Evolutionary conservation across 2,888 invertebrate genomes (phyloP).

Genomic region (Diloba caeruleocephala): DNA sequence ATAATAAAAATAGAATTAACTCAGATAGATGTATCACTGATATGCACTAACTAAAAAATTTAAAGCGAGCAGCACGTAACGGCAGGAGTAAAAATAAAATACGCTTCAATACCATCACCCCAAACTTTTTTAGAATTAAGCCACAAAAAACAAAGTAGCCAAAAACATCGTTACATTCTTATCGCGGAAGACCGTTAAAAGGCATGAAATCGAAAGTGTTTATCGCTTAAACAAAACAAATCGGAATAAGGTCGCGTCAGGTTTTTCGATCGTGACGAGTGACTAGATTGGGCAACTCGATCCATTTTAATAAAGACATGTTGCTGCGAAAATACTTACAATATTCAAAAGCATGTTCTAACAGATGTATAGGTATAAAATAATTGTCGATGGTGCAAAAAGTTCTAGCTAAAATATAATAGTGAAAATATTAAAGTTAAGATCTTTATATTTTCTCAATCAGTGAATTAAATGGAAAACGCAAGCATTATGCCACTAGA

Average conservation of each 20-base stretch:
- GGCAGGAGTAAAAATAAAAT: constrained; percentile 15
- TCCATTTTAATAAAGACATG: constrained; percentile 21
- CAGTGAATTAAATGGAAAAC: too few relatives aligned
- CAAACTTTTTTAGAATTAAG: constrained; percentile 9
- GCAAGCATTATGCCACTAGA: too few relatives aligned
- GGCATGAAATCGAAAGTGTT: constrained; percentile 53
- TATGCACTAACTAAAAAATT: constrained; percentile 1
- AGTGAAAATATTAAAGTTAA: too few relatives aligned
- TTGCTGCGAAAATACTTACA: not conserved
- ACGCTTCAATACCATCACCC: constrained; percentile 11
- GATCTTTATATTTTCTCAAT: too few relatives aligned
- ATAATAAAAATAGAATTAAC: too few relatives aligned
- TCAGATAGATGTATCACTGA: too few relatives aligned
- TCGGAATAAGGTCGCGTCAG: constrained; percentile 51
- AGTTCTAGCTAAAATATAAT: too few relatives aligned
- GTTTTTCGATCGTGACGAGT: constrained; percentile 41
- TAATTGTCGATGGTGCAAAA: too few relatives aligned
- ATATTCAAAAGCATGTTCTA: too few relatives aligned
- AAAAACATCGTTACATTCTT: constrained; percentile 19
- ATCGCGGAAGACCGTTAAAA: constrained; percentile 37
- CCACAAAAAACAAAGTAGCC: constrained; percentile 6
- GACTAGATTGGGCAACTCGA: constrained; percentile 36
- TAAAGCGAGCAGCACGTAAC: constrained; percentile 5
- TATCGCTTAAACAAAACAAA: constrained; percentile 52
- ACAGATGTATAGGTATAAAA: too few relatives aligned